Evolutionary conservation across 2,888 invertebrate species (phyloP).

Genomic region (Dichetophora obliterata): DNA sequence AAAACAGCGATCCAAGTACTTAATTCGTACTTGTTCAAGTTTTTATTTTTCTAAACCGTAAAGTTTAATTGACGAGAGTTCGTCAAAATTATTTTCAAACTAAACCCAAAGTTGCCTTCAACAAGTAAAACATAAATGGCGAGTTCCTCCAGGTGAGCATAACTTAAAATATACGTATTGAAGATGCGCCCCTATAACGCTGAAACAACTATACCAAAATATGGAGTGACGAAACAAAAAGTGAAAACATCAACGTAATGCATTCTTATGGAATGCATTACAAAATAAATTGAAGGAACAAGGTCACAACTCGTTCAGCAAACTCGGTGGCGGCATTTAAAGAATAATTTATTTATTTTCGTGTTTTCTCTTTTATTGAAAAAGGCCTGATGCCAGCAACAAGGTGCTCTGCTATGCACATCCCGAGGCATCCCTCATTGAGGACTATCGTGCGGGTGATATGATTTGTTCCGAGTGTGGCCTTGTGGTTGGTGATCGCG

Average conservation of each 20-base stretch:
- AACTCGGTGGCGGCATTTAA: neutral
- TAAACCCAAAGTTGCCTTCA: constrained; percentile 10
- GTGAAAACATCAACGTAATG: constrained; percentile 2
- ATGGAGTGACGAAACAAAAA: neutral
- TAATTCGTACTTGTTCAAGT: too few species aligned
- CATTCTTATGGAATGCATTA: neutral
- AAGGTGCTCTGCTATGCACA: constrained; percentile 93
- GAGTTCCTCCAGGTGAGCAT: constrained; percentile 52
- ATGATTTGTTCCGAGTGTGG: constrained; percentile 99
- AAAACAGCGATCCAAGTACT: too few species aligned
- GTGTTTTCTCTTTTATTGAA: neutral
- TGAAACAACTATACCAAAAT: neutral
- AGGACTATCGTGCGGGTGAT: constrained; percentile 96
- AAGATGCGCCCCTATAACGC: neutral
- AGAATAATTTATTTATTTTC: neutral
- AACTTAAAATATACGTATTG: neutral
- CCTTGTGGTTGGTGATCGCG: constrained; percentile 99
- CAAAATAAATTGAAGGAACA: neutral
- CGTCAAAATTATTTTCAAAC: neutral
- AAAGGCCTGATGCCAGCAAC: constrained; percentile 77
- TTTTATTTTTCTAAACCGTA: too few species aligned
- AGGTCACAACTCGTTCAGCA: neutral
- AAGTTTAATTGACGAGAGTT: too few species aligned
- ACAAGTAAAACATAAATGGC: constrained; percentile 49
- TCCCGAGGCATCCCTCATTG: constrained; percentile 95